Conservation (phyloP, 1,140 invertebrate species). For the Drosophila orena region DNA sequence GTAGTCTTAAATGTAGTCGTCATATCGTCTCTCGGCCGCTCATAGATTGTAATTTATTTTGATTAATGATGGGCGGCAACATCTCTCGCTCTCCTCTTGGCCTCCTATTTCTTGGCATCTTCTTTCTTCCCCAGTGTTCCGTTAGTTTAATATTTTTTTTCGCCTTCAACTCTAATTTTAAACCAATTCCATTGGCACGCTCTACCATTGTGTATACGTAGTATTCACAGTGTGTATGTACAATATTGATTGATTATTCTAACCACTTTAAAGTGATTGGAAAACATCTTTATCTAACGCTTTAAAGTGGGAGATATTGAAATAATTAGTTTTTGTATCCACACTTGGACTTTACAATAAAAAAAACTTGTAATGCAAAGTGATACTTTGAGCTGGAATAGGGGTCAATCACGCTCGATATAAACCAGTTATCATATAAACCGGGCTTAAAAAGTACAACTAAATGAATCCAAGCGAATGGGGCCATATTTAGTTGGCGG, state of each 20-base stretch:
- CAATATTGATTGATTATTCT: constrained; percentile 25
- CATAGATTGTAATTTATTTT: constrained; percentile 61
- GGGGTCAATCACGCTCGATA: neutral
- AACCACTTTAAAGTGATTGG: constrained; percentile 7
- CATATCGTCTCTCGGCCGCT: constrained; percentile 37
- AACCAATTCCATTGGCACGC: constrained; percentile 39
- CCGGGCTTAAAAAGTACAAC: neutral
- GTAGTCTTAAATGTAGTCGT: constrained; percentile 38
- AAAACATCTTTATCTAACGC: constrained; percentile 9
- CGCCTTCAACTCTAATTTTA: constrained; percentile 41
- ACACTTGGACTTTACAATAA: neutral
- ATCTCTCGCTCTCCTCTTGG: constrained; percentile 8
- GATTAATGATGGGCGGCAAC: constrained; percentile 53
- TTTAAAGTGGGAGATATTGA: neutral
- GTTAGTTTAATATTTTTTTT: constrained; percentile 27
- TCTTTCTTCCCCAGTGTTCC: constrained; percentile 12
- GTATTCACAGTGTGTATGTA: constrained; percentile 12
- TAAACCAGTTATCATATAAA: neutral
- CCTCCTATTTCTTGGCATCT: constrained; percentile 3
- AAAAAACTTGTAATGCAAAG: neutral
- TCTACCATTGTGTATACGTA: constrained; percentile 11
- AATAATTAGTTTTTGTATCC: no score
- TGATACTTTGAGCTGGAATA: neutral
- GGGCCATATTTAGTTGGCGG: neutral
- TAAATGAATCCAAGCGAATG: neutral